Base-by-base conservation (phyloP, 2,113 vertebrate species). In the Baryphthengus martii region DNA sequence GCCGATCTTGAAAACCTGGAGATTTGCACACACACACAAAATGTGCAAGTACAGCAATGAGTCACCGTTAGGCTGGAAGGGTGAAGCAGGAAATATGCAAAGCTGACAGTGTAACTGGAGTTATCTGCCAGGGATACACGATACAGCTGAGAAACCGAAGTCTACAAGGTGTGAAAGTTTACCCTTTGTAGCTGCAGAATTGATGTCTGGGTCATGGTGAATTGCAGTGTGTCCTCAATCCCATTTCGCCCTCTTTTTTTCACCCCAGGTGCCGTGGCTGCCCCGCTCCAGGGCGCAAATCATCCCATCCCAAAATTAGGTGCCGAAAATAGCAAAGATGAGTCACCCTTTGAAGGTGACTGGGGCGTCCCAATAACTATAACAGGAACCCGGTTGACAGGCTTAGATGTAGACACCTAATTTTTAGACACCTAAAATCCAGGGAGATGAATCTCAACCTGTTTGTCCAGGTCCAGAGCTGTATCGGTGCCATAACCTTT, bases 281-380 rank as follows among this genome's bases (percentile, higher is more conserved):
- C 31, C 35, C 67, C 35, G n/a, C 77, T 74, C 59, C 80, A 78
- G 76, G 94, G 44, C 8, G 1, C 70, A 68, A 52, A 75, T 63
- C 3, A 3, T 63, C 77, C 84, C 72, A 59, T 88, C 83, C 72
- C 86, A 45, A 84, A 97, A 95, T 75, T 42, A 95, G 80, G 39
- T 89, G 56, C 52, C 80, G 52, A 85, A 24, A 96, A 90, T 95
- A 96, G 84, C 68, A 52, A 68, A 56, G 75, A 66, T 52, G 79
- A 89, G 47, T 93, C 76, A 88, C 55, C 55, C 66, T 89, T 72
- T 78, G 76, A 95, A 95, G 95, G 94, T 96, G 95, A 95, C 89
- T 81, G 65, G 63, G 74, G 61, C 1, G 40, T 84, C 55, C 94
- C 84, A 89, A 1, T 95, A 96, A 66, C 67, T 92, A 39, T 50